These are phyloP conservation scores for Rhipidura dahli DNA, from an alignment of 2,113 vertebrate genomes.

Conservation along the genomic window DNA sequence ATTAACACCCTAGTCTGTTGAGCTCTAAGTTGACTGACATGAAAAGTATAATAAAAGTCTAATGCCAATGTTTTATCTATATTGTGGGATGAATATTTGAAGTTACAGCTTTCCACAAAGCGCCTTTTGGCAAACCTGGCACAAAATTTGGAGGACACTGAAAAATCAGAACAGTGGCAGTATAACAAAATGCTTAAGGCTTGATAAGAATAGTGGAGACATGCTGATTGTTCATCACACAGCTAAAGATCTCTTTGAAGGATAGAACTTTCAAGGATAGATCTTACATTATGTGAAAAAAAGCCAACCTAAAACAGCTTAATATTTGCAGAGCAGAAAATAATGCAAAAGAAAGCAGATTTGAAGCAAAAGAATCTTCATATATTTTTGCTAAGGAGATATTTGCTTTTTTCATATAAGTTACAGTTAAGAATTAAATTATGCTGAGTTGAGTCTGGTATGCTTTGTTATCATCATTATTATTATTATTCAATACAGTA, in stretches of 20 bases:
- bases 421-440: background rate
- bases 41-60: background rate
- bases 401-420: background rate
- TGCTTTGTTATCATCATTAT: background rate
- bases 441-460: background rate
- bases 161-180: background rate
- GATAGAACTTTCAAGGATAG: background rate
- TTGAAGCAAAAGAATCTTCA: background rate
- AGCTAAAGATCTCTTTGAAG: background rate
- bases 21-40: background rate
- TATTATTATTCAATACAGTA: background rate
- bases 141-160: background rate
- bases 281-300: background rate
- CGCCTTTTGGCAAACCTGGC: background rate
- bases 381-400: background rate
- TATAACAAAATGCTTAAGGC: background rate
- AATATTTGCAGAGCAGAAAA: background rate
- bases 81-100: background rate
- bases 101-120: background rate
- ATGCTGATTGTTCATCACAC: background rate
- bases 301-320: accelerated
- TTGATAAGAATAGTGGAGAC: background rate
- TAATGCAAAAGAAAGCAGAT: background rate
- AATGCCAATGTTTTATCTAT: background rate
- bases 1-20: background rate